Evolutionary conservation across 2,113 vertebrate genomes (phyloP), one percentile per base, ranked within the genome.

Genomic region (Terrapene triunguis): DNA sequence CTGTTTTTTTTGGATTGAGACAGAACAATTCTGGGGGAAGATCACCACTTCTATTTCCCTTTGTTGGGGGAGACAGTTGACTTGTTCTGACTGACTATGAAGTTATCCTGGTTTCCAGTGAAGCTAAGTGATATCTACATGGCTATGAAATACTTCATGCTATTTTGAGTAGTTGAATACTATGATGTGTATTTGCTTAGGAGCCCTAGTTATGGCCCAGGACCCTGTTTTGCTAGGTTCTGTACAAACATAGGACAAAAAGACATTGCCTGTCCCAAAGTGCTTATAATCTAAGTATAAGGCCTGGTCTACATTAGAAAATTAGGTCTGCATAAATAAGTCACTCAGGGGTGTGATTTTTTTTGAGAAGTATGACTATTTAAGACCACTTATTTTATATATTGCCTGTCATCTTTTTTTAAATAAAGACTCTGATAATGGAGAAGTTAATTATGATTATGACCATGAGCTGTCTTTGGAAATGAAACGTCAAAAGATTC

Each of bases 401-500:
- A 6, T 50, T 82, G 51, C 42, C 5, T 53, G 3, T 95, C 78
- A 22, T 44, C 89, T 91, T 96, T 59, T 94, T 96, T 96, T 86
- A 96, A 97, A 99, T 97, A 95, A 98, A 99, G 99, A 99, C 97
- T 99, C 99, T 76, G 99, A 99, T 97, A 99, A 99, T 94, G 99
- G 99, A 92, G 99, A 99, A 97, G 98, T 98, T 97, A 99, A 98
- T 97, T 99, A 99, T 82, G 98, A 99, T 97, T 99, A 99, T 97
- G 99, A 99, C 97, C 99, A 99, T 98, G 99, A 99, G 96, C 98
- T 99, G 93, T 99, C 99, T 89, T 98, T 99, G 90, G 99, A 99
- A 98, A 99, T 99, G 99, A 99, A 99, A 97, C 99, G 99, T 80
- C 99, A 99, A 97, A 99, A 99, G 98, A 99, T 99, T 97, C 99